phyloP scores from a whole-genome alignment of 2,113 vertebrate species.

The Hemichromis elongatus region DNA sequence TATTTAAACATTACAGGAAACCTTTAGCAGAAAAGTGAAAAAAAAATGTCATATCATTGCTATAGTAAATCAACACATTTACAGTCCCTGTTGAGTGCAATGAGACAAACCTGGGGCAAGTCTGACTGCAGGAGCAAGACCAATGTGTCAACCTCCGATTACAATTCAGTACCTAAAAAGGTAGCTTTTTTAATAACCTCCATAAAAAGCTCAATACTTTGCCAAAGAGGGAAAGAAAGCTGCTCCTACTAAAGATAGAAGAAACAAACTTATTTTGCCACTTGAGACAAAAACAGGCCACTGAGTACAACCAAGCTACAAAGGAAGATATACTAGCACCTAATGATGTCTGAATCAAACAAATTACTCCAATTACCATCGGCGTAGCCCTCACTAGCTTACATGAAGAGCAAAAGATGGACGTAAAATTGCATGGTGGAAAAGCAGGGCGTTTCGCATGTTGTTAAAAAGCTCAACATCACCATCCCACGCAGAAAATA shows the following conservation, averaged over 20 bases:
- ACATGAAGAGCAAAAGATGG: neutral
- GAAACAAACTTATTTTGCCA: neutral
- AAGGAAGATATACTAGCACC: neutral
- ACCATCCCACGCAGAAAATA: neutral
- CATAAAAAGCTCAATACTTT: neutral
- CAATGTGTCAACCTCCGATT: neutral
- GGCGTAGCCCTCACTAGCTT: neutral
- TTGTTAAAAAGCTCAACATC: neutral
- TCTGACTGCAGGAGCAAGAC: neutral
- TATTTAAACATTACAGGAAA: neutral
- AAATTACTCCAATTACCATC: neutral
- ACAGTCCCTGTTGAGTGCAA: neutral
- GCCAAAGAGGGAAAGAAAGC: neutral
- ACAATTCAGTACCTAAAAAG: neutral
- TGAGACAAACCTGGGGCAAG: neutral
- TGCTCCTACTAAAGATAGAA: neutral
- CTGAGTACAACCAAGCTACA: neutral
- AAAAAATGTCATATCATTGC: neutral
- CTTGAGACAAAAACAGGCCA: neutral
- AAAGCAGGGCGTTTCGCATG: neutral
- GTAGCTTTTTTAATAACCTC: neutral
- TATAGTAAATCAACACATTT: no score
- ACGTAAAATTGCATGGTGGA: neutral
- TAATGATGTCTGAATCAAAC: neutral
- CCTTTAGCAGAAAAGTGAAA: neutral